These are phyloP conservation scores for Sebastes baramenuke DNA, from an alignment of 2,797 vertebrate genomes.

Conservation along the genomic window DNA sequence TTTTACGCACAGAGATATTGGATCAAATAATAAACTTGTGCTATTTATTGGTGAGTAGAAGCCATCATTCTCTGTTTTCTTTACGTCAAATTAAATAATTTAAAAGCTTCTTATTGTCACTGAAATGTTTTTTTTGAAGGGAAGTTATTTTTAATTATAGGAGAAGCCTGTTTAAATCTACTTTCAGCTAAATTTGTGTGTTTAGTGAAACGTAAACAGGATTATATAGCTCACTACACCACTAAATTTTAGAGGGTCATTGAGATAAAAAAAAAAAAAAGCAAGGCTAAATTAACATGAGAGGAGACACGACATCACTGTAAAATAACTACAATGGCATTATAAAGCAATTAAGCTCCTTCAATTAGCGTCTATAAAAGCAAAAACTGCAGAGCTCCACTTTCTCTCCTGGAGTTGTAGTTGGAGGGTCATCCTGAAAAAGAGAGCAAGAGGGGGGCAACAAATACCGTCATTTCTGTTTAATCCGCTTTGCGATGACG, in stretches of 20 bases:
- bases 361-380: conserved; percentile 87
- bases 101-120: neutral
- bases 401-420: conserved; percentile 62
- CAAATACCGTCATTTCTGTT: conserved; percentile 72
- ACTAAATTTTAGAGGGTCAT: conserved; percentile 28
- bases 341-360: conserved; percentile 84
- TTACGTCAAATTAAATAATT: conserved; percentile 9
- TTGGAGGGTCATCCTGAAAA: conserved; percentile 67
- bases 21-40: conserved; percentile 31
- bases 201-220: conserved; percentile 32
- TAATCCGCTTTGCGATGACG: conserved; percentile 73
- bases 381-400: conserved; percentile 57
- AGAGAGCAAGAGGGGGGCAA: conserved; percentile 52
- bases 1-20: conserved; percentile 57
- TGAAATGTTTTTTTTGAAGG: neutral
- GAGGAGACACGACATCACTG: conserved; percentile 67
- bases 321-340: conserved; percentile 79
- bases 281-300: conserved; percentile 79
- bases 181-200: conserved; percentile 22
- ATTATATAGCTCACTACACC: conserved; percentile 11
- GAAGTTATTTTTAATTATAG: conserved; percentile 18
- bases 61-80: neutral
- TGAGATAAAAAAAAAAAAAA: conserved; percentile 64
- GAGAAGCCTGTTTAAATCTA: conserved; percentile 10
- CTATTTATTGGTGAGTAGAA: conserved; percentile 66